Percentiles rank a stretch among this genome's conserved stretches.
These are phyloP conservation scores for Castor canadensis DNA, from an alignment of 2,113 vertebrate species.

Conservation along the genomic window DNA sequence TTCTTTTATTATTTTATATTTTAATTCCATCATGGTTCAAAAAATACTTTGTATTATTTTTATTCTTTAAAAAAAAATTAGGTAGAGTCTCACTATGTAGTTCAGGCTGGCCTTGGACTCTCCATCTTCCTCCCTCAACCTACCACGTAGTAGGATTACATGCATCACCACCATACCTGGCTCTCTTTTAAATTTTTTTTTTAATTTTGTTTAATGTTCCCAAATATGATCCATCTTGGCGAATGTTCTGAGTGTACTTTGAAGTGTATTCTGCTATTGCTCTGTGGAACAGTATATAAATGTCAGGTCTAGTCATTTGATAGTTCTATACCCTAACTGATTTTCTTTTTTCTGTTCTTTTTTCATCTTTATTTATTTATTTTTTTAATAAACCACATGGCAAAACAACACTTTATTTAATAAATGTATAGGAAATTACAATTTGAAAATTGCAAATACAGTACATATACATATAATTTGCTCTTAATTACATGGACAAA, in stretches of 20 bases:
- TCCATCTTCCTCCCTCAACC: not conserved
- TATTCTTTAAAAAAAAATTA: not conserved
- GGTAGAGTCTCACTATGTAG: not conserved
- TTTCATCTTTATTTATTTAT: too few relatives aligned
- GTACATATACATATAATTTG: conserved; percentile 79
- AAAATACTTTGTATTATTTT: not conserved
- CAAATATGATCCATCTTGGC: not conserved
- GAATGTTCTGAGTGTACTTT: not conserved
- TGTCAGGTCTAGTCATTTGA: not conserved
- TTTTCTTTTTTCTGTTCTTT: not conserved
- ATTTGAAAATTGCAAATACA: conserved; percentile 83
- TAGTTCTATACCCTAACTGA: not conserved
- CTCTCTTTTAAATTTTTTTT: not conserved
- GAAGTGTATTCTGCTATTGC: not conserved
- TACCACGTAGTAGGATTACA: not conserved
- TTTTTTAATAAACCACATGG: conserved; percentile 85
- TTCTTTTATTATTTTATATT: not conserved
- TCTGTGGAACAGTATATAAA: not conserved
- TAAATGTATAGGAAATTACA: conserved; percentile 84
- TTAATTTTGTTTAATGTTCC: not conserved
- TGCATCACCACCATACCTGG: not conserved
- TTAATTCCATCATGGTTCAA: not conserved
- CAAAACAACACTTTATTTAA: conserved; percentile 82
- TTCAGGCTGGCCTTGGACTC: not conserved
- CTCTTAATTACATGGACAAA: conserved; percentile 82